Evolutionary conservation across 2,113 vertebrate species (phyloP).

Genomic region (Pseudonaja textilis): DNA sequence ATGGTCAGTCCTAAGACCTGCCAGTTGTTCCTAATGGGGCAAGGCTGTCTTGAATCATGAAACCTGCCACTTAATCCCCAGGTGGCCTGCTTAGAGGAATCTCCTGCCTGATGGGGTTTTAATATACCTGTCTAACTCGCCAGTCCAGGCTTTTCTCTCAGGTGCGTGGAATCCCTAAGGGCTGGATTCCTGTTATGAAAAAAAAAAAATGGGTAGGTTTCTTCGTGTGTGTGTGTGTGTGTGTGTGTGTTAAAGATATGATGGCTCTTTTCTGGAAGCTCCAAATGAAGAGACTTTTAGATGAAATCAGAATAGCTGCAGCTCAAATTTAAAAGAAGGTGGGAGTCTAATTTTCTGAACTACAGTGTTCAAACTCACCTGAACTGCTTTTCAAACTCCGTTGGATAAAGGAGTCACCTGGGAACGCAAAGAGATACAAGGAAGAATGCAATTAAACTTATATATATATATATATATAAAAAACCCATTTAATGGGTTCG

Average conservation of each 20-base stretch:
- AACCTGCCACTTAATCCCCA: neutral
- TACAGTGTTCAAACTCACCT: neutral
- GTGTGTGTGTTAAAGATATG: neutral
- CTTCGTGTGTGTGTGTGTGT: neutral
- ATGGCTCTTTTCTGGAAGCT: neutral
- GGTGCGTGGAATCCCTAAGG: neutral
- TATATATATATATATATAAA: no score
- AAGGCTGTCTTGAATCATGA: neutral
- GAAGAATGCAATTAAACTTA: no score
- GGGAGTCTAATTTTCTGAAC: slow-evolving; percentile 17
- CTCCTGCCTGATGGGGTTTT: neutral
- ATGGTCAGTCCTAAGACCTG: neutral
- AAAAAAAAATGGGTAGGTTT: neutral
- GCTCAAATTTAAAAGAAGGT: neutral
- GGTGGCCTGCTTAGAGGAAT: neutral
- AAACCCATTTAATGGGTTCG: no score
- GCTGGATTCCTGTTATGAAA: neutral
- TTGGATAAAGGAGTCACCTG: neutral
- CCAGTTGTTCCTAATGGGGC: neutral
- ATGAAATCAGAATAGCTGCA: neutral
- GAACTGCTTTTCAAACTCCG: neutral
- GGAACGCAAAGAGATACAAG: neutral
- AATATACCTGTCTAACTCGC: neutral
- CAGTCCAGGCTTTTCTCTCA: neutral
- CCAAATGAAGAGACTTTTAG: neutral